Evolutionary conservation across 2,113 vertebrate species (phyloP).

Genomic region (Cyprinodon brontotheroides): DNA sequence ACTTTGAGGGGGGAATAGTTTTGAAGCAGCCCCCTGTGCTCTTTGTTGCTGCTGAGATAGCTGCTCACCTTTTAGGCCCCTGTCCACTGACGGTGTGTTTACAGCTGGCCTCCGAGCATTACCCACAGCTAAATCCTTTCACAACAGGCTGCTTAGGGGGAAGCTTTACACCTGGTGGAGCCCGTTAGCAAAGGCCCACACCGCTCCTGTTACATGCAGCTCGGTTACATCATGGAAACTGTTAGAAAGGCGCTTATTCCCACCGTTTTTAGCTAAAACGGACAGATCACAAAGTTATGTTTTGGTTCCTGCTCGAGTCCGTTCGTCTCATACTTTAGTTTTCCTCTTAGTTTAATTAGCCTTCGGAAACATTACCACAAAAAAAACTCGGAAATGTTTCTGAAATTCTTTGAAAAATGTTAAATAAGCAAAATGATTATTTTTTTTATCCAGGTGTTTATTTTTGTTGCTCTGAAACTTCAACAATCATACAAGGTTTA

Average conservation of each 20-base stretch:
- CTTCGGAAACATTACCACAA: no score
- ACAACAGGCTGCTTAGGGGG: constrained; percentile 45
- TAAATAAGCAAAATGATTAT: no score
- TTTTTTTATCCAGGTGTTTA: no score
- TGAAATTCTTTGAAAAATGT: neutral
- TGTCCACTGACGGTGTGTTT: constrained; percentile 48
- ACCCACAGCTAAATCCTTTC: constrained; percentile 30
- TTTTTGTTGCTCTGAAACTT: no score
- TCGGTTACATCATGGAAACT: neutral
- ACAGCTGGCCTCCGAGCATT: constrained; percentile 49
- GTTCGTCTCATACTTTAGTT: no score
- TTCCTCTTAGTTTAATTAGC: no score
- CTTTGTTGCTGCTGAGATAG: constrained; percentile 68
- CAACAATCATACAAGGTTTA: no score
- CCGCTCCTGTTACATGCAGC: neutral
- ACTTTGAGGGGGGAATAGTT: constrained; percentile 1
- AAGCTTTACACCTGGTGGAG: constrained; percentile 60
- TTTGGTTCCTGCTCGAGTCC: neutral
- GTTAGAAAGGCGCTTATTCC: neutral
- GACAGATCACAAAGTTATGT: neutral
- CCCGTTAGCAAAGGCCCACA: constrained; percentile 29
- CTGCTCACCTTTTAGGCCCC: constrained; percentile 56
- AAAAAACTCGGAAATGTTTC: no score
- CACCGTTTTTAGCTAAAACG: neutral
- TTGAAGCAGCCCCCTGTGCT: constrained; percentile 18